Evolutionary conservation across 64 coral and sea anemone genomes (phyloP).

Genomic region (Dendrophyllia cribrosa): DNA sequence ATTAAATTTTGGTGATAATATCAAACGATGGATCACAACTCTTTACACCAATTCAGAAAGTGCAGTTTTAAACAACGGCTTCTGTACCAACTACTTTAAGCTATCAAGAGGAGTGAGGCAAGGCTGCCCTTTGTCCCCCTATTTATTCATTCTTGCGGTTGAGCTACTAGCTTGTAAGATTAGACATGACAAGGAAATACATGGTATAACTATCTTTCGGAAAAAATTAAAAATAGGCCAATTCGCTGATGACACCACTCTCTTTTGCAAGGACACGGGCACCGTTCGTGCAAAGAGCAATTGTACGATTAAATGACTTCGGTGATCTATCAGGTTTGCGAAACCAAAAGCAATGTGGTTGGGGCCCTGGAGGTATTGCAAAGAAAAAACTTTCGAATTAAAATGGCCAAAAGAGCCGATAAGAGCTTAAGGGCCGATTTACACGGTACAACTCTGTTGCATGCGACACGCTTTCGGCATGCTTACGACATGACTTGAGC

Average conservation of each 20-base stretch:
- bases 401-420: not conserved
- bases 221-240: constrained; percentile 18
- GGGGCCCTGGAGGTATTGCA: not conserved
- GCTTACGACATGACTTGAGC: too few relatives aligned
- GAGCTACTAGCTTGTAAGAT: constrained; percentile 24
- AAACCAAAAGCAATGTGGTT: constrained; percentile 39
- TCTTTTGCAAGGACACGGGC: not conserved
- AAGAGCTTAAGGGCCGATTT: not conserved
- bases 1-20: constrained; percentile 1
- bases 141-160: constrained; percentile 30
- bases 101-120: constrained; percentile 21
- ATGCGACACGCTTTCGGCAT: too few relatives aligned
- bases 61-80: not conserved
- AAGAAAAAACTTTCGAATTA: not conserved
- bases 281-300: not conserved
- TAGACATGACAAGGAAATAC: not conserved
- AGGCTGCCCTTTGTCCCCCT: constrained; percentile 16
- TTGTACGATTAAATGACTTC: not conserved
- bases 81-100: not conserved
- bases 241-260: constrained; percentile 16
- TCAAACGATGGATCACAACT: not conserved
- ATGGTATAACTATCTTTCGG: not conserved
- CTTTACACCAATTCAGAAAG: not conserved
- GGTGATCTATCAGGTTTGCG: not conserved
- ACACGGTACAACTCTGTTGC: too few relatives aligned